These are phyloP conservation scores for Pseudorhiza aurosa DNA, from an alignment of 30 jellyfish, hydroid and myxozoan genomes.

Conservation along the genomic window DNA sequence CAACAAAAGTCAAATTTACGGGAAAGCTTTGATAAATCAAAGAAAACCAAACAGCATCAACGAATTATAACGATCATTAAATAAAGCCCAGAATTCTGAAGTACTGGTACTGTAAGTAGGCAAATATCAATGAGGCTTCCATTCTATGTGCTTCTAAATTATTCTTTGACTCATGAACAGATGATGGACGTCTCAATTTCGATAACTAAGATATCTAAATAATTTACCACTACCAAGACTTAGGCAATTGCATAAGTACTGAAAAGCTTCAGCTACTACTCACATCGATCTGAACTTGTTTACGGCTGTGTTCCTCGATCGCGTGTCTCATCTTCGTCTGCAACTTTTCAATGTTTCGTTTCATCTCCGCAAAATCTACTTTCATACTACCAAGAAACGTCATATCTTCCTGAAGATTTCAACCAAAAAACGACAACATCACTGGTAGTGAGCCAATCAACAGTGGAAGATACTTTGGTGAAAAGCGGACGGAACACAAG, in stretches of 20 bases:
- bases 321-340: constrained; percentile 50
- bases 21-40: too few species aligned
- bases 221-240: background rate
- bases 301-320: constrained; percentile 34
- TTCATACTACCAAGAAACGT: constrained; percentile 1
- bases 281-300: constrained; percentile 46
- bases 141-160: too few species aligned
- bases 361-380: constrained; percentile 15
- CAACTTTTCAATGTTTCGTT: constrained; percentile 24
- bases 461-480: background rate
- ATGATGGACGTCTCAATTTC: background rate
- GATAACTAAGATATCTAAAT: background rate
- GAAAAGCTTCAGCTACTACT: too few species aligned
- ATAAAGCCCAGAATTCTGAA: background rate
- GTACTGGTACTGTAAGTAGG: background rate
- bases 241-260: too few species aligned
- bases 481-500: background rate
- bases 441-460: background rate
- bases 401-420: constrained; percentile 44
- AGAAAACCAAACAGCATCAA: background rate
- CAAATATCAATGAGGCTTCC: too few species aligned
- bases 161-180: too few species aligned
- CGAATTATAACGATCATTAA: background rate
- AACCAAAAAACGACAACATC: background rate
- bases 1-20: too few species aligned